phyloP scores from a whole-genome alignment of 2,113 vertebrate genomes.

The Corydoras sp. region DNA sequence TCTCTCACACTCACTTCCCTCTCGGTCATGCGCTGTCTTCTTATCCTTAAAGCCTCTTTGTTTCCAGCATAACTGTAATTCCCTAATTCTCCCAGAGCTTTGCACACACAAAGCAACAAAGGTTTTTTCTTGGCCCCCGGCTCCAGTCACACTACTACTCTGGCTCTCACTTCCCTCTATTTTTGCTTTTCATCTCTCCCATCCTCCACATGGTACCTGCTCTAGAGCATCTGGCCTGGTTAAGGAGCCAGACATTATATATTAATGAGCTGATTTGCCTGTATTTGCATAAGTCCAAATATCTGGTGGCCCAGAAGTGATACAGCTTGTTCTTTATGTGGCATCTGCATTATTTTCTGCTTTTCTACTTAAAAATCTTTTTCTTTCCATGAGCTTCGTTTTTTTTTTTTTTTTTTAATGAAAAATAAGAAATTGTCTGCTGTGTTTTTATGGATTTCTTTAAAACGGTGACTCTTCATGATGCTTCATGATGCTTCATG shows the following conservation, averaged over 20 bases:
- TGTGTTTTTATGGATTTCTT: neutral
- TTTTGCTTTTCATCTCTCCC: slow-evolving; percentile 34
- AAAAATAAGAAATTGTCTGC: neutral
- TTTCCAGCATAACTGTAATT: slow-evolving; percentile 48
- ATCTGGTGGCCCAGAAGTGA: neutral
- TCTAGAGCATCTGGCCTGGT: slow-evolving; percentile 49
- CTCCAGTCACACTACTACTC: slow-evolving; percentile 1
- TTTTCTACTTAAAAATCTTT: neutral
- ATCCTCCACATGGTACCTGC: slow-evolving; percentile 50
- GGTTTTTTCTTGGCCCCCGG: slow-evolving; percentile 11
- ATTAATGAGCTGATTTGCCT: slow-evolving; percentile 43
- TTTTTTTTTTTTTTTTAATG: neutral
- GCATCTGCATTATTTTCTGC: neutral
- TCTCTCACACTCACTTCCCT: neutral
- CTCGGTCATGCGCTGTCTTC: neutral
- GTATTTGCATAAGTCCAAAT: slow-evolving; percentile 25
- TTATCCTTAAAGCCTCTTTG: slow-evolving; percentile 57
- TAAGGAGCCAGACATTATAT: slow-evolving; percentile 28
- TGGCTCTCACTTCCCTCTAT: neutral
- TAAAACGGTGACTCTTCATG: too few species aligned
- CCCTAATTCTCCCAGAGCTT: slow-evolving; percentile 52
- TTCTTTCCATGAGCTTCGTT: neutral
- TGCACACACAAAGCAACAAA: slow-evolving; percentile 19
- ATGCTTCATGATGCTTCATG: neutral
- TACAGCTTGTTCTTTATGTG: neutral